Evolutionary conservation across 2,113 vertebrate species (phyloP).

Genomic region (Lagopus leucura): DNA sequence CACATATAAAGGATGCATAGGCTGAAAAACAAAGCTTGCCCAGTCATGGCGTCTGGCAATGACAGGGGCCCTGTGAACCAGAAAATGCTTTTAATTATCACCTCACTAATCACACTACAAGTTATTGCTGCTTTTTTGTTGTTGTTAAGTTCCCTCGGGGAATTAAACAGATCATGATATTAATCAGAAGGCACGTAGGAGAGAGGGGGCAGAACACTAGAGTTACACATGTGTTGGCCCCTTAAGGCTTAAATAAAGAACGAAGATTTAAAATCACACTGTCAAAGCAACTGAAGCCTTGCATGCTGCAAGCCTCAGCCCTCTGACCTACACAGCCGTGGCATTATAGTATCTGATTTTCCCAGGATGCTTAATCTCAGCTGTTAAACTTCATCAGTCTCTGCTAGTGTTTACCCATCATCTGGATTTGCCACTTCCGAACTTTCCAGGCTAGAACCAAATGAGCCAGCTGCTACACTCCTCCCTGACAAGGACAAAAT

Average conservation of each 20-base stretch:
- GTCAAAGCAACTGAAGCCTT: slow-evolving; percentile 24
- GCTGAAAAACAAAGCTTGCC: slow-evolving; percentile 30
- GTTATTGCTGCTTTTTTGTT: slow-evolving; percentile 60
- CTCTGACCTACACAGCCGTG: slow-evolving; percentile 22
- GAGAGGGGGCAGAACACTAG: slow-evolving; percentile 55
- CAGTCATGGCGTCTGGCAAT: slow-evolving; percentile 33
- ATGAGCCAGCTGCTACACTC: slow-evolving; percentile 24
- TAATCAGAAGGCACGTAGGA: slow-evolving; percentile 60
- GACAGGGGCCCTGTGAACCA: slow-evolving; percentile 9
- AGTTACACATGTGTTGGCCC: slow-evolving; percentile 30
- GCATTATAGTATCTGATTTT: slow-evolving; percentile 45
- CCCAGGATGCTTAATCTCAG: slow-evolving; percentile 46
- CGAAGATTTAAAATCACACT: not conserved
- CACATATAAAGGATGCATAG: not conserved
- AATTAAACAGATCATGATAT: slow-evolving; percentile 58
- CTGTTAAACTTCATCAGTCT: slow-evolving; percentile 45
- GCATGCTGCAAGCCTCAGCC: slow-evolving; percentile 1
- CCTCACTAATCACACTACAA: slow-evolving; percentile 63
- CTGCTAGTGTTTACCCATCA: slow-evolving; percentile 35
- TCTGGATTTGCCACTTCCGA: slow-evolving; percentile 55
- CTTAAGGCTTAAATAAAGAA: slow-evolving; percentile 47
- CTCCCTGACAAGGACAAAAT: not conserved
- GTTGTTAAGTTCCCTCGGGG: slow-evolving; percentile 25
- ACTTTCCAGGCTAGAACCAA: slow-evolving; percentile 40
- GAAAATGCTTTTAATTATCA: slow-evolving; percentile 80